A percentile compares a stretch with the other conserved stretches of the same genome.
phyloP scores from a whole-genome alignment of 2,888 invertebrate species.

The Napeogenes sylphis region DNA sequence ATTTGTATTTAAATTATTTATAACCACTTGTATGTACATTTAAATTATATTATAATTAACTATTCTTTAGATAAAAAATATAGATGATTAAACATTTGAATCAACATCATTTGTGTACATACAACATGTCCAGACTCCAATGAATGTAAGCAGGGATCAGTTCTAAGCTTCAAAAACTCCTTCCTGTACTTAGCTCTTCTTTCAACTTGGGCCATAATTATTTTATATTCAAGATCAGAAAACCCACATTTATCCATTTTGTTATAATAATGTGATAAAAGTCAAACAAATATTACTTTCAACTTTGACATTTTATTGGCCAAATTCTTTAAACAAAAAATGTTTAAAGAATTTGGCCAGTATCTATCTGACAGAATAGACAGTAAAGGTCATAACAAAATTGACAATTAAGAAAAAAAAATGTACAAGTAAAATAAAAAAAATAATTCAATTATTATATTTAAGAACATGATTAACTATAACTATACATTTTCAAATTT shows the following conservation, averaged over 20 bases:
- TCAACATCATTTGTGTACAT: slow-evolving; percentile 50
- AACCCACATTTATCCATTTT: slow-evolving; percentile 64
- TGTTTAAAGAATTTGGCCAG: slow-evolving; percentile 12
- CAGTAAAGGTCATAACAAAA: slow-evolving; percentile 23
- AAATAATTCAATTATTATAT: slow-evolving; percentile 26
- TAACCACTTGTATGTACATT: too few relatives aligned
- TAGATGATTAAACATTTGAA: neutral
- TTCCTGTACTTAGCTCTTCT: slow-evolving; percentile 77
- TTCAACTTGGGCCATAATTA: slow-evolving; percentile 78
- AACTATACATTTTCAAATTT: slow-evolving; percentile 16
- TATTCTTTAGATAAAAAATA: too few relatives aligned
- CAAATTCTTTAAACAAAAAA: neutral
- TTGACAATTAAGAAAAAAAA: slow-evolving; percentile 26
- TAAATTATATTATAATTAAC: too few relatives aligned
- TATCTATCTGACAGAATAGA: slow-evolving; percentile 8
- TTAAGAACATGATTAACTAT: slow-evolving; percentile 23
- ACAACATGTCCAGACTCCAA: slow-evolving; percentile 82
- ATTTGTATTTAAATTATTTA: too few relatives aligned
- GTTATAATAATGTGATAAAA: slow-evolving; percentile 5
- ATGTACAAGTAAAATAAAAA: slow-evolving; percentile 9
- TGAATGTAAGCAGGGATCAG: slow-evolving; percentile 83
- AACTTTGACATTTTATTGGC: slow-evolving; percentile 23
- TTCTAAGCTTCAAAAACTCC: slow-evolving; percentile 81
- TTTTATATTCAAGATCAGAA: slow-evolving; percentile 65
- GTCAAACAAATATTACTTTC: neutral